phyloP scores from a whole-genome alignment of 2,797 vertebrate genomes.

The Neopelma chrysocephalum region DNA sequence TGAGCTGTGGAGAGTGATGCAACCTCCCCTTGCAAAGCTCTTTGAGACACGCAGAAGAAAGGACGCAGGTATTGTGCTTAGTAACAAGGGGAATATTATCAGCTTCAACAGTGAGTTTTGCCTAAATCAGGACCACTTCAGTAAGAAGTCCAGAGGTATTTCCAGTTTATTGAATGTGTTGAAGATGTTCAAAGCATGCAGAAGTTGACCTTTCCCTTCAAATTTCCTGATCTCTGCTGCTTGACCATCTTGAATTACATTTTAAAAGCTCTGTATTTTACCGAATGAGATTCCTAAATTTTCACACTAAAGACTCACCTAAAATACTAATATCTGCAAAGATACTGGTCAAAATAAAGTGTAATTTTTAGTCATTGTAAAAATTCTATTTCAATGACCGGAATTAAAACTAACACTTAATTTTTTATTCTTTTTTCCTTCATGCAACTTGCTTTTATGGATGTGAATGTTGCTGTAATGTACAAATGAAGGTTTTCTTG shows the following conservation, averaged over 20 bases:
- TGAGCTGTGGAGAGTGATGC: too few relatives aligned
- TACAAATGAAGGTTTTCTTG: slow-evolving; percentile 24
- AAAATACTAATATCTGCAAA: neutral
- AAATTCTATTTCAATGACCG: neutral
- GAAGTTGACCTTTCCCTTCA: slow-evolving; percentile 6
- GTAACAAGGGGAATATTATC: neutral
- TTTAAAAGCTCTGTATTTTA: neutral
- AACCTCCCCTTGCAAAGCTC: neutral
- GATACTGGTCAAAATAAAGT: neutral
- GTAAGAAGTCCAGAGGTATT: neutral
- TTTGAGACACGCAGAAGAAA: neutral
- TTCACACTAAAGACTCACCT: neutral
- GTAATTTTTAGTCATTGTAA: neutral
- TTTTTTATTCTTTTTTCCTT: neutral
- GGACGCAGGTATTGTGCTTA: too few relatives aligned
- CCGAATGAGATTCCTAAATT: neutral
- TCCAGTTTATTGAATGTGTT: neutral
- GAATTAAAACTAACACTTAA: neutral
- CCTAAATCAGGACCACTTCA: neutral
- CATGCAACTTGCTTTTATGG: neutral
- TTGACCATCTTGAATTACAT: neutral
- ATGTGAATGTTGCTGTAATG: slow-evolving; percentile 17
- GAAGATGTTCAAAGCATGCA: neutral
- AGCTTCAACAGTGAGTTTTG: neutral
- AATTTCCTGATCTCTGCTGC: slow-evolving; percentile 5